Conservation (phyloP, 23 tunicate genomes). For the Pegea sp. region DNA sequence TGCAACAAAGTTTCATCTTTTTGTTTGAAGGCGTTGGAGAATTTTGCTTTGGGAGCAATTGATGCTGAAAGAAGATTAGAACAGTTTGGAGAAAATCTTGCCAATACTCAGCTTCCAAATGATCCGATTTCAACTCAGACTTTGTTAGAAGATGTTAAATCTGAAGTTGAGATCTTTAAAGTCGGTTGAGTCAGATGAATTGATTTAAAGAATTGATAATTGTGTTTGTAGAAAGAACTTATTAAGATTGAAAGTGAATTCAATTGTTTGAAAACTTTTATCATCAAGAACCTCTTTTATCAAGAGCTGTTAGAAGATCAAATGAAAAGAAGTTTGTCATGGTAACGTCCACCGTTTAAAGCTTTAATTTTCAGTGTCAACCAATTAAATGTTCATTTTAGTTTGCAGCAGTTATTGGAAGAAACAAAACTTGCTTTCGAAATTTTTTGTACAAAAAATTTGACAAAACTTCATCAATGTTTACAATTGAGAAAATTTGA, state of each 20-base stretch:
- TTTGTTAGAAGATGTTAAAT: background rate
- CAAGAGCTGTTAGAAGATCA: too few relatives aligned
- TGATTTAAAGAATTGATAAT: too few relatives aligned
- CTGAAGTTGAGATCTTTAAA: background rate
- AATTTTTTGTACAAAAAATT: constrained; percentile 26
- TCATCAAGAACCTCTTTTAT: too few relatives aligned
- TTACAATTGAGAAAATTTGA: constrained; percentile 43
- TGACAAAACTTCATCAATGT: constrained; percentile 21
- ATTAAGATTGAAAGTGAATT: too few relatives aligned
- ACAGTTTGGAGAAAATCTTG: background rate
- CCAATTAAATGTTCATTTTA: constrained; percentile 2
- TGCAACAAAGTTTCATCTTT: background rate
- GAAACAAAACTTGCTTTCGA: constrained; percentile 33
- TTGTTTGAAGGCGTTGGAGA: background rate
- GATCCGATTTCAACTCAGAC: background rate
- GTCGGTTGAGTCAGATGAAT: too few relatives aligned
- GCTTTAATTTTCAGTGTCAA: background rate
- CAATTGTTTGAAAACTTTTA: too few relatives aligned
- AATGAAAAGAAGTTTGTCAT: background rate
- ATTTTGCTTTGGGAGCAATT: background rate
- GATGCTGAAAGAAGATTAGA: background rate
- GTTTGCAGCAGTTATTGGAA: constrained; percentile 12
- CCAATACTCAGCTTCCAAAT: background rate
- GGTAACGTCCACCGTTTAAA: background rate
- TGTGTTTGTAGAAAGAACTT: too few relatives aligned